Conservation (phyloP, 2,797 vertebrate species). For the Emys orbicularis region DNA sequence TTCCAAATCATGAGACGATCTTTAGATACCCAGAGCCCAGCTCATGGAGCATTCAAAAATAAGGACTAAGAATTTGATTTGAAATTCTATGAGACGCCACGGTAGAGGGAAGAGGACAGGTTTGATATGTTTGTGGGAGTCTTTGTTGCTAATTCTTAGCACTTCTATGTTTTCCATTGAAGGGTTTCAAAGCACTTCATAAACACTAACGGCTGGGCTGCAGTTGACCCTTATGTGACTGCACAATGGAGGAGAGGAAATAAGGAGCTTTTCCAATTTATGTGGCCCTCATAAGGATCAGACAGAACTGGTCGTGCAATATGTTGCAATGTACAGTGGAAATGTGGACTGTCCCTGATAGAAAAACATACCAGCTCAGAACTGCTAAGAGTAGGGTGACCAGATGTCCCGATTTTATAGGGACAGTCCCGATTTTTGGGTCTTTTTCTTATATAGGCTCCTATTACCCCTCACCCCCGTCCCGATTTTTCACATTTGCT, state of each 20-base stretch:
- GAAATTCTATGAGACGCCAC: not conserved
- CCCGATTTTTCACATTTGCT: no score
- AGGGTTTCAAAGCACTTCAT: not conserved
- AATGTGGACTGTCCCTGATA: not conserved
- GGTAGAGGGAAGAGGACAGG: not conserved
- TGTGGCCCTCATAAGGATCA: not conserved
- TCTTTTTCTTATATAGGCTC: no score
- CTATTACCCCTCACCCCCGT: no score
- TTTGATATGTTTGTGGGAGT: not conserved
- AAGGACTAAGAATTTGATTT: not conserved
- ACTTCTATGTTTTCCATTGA: not conserved
- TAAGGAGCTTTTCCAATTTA: not conserved
- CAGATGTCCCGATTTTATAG: no score
- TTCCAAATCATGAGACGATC: not conserved
- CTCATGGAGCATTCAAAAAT: not conserved
- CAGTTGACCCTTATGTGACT: not conserved
- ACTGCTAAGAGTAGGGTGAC: not conserved
- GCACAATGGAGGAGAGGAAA: not conserved
- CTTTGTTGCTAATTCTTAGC: not conserved
- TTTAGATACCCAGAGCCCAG: not conserved
- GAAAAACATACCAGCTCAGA: not conserved
- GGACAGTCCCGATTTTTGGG: no score
- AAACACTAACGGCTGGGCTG: not conserved
- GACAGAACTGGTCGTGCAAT: not conserved
- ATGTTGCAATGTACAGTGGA: not conserved